Conservation (phyloP, 2,888 invertebrate species). For the Drosophila demipolita region DNA sequence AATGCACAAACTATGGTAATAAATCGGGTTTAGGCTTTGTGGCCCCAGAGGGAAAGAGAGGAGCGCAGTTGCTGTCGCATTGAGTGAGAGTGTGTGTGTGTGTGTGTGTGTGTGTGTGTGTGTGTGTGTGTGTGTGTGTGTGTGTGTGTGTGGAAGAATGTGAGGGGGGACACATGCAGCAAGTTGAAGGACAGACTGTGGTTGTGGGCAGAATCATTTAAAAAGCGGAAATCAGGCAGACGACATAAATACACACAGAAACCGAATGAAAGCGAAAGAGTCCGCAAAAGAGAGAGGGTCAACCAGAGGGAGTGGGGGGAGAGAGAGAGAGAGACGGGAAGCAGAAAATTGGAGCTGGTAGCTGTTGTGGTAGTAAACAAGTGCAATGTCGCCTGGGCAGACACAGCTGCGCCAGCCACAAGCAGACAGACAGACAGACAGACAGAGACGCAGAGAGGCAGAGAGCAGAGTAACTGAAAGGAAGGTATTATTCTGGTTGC, state of each 20-base stretch:
- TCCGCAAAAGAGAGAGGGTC: not conserved
- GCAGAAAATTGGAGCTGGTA: not conserved
- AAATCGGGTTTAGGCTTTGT: conserved; percentile 57
- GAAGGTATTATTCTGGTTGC: not conserved
- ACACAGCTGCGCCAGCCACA: not conserved
- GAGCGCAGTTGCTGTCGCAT: conserved; percentile 34
- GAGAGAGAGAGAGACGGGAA: not conserved
- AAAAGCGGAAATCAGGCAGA: conserved; percentile 79
- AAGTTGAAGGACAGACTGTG: conserved; percentile 53
- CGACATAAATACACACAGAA: conserved; percentile 63
- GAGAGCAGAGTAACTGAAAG: not conserved
- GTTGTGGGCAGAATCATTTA: conserved; percentile 67
- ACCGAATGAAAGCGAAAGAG: conserved; percentile 16
- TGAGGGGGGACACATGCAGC: not conserved
- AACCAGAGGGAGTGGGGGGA: not conserved
- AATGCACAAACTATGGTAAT: conserved; percentile 62
- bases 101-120: conserved; percentile 29
- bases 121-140: not conserved
- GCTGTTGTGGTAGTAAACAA: conserved; percentile 31
- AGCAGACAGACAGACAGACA: conserved; percentile 4
- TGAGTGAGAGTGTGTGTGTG: conserved; percentile 9
- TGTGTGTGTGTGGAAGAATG: conserved; percentile 21
- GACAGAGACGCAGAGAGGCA: conserved; percentile 6
- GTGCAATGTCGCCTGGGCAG: conserved; percentile 31
- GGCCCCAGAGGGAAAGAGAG: conserved; percentile 5